Evolutionary conservation across 2,888 invertebrate species (phyloP).

Genomic region (Clostera curtula): DNA sequence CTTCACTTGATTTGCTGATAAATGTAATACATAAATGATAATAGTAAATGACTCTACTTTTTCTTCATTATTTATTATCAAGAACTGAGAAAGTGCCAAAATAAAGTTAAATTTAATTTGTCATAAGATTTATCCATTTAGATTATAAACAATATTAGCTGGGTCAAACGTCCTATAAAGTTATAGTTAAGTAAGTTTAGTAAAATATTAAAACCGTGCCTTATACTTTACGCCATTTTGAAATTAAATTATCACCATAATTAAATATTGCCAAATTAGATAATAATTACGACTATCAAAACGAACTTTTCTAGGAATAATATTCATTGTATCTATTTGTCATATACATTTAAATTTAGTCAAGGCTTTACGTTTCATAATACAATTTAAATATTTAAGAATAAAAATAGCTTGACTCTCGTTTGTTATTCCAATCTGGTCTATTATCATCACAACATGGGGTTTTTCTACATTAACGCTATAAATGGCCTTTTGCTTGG

Average conservation of each 20-base stretch:
- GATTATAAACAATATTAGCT: conserved; percentile 35
- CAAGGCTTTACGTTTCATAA: conserved; percentile 14
- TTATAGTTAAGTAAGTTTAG: conserved; percentile 53
- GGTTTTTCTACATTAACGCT: no score
- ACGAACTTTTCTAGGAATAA: conserved; percentile 36
- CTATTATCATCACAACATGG: no score
- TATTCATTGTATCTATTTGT: conserved; percentile 12
- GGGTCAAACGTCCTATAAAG: conserved; percentile 66
- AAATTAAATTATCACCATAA: conserved; percentile 64
- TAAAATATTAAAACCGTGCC: conserved; percentile 66
- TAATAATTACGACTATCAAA: conserved; percentile 28
- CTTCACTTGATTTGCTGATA: conserved; percentile 20
- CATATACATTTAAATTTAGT: conserved; percentile 5
- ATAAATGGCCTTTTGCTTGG: no score
- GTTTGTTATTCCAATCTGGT: no score
- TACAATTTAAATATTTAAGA: conserved; percentile 3
- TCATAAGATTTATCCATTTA: conserved; percentile 21
- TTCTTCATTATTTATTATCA: conserved; percentile 8
- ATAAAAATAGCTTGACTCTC: neutral
- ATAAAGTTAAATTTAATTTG: conserved; percentile 12
- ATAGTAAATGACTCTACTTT: conserved; percentile 2
- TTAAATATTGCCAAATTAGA: conserved; percentile 57
- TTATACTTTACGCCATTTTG: conserved; percentile 72
- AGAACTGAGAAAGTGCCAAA: conserved; percentile 36
- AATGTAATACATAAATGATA: conserved; percentile 1